Percentiles rank a stretch among this genome's conserved stretches.
These are phyloP conservation scores for Notechis scutatus DNA, from an alignment of 2,113 vertebrate species.

Conservation along the genomic window DNA sequence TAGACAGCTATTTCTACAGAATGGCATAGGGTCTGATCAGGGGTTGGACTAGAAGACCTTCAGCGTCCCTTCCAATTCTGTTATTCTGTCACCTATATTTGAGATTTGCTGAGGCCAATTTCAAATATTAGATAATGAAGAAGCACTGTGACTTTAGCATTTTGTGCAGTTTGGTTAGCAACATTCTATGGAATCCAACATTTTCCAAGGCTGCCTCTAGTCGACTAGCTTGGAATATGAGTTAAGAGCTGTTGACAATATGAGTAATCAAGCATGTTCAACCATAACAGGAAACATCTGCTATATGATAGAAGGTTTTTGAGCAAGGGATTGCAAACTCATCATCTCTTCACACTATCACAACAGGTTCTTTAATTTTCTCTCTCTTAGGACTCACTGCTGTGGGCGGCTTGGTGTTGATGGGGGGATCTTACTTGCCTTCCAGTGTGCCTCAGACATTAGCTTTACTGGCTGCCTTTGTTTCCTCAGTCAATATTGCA, in stretches of 20 bases:
- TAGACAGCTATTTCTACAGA: background rate
- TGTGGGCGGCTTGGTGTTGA: slow-evolving; percentile 78
- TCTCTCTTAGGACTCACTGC: slow-evolving; percentile 68
- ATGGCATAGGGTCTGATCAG: background rate
- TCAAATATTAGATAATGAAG: background rate
- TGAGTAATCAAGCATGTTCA: background rate
- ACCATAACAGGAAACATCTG: slow-evolving; percentile 17
- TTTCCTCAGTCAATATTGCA: slow-evolving; percentile 71
- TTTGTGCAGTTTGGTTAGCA: background rate
- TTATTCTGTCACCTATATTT: background rate
- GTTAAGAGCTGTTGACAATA: background rate
- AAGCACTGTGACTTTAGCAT: background rate
- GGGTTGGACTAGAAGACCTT: background rate
- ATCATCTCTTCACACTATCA: background rate
- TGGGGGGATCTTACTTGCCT: slow-evolving; percentile 77
- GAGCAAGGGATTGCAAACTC: background rate
- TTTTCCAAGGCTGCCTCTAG: background rate
- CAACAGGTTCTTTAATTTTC: background rate
- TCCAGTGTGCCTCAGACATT: slow-evolving; percentile 68
- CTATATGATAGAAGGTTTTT: background rate
- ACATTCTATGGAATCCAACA: background rate
- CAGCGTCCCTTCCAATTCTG: background rate
- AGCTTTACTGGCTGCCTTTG: slow-evolving; percentile 76
- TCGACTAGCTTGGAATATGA: background rate
- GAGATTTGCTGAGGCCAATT: background rate